Evolutionary conservation across 2,797 vertebrate genomes (phyloP).

Genomic region (Sebastes kiyomatsui): DNA sequence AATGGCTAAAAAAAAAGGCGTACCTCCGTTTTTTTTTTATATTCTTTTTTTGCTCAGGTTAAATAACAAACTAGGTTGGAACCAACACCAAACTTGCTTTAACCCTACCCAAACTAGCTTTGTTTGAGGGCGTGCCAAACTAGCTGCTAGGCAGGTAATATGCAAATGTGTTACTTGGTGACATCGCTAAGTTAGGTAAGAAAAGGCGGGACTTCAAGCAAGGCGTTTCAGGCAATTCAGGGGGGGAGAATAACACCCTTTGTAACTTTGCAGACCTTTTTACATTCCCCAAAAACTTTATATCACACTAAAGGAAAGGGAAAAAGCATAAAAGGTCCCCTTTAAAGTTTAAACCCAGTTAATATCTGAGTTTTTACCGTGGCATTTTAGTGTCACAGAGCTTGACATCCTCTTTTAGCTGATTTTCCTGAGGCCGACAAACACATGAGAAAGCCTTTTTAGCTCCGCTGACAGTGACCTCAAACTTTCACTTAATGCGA

Average conservation of each 20-base stretch:
- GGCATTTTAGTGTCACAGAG: not conserved
- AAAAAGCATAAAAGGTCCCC: no score
- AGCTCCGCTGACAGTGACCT: not conserved
- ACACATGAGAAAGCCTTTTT: not conserved
- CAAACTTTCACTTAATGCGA: not conserved
- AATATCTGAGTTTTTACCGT: not conserved
- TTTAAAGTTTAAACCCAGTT: not conserved
- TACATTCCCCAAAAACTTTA: no score
- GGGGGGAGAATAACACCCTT: no score
- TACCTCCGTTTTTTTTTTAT: not conserved
- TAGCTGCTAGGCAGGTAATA: no score
- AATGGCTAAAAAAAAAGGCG: not conserved
- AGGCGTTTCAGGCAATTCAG: no score
- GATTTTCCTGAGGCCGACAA: not conserved
- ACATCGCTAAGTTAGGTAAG: accelerated
- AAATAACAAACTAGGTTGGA: not conserved
- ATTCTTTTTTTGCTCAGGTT: not conserved
- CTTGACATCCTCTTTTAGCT: not conserved
- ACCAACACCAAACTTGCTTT: not conserved
- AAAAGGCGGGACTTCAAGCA: no score
- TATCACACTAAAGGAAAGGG: no score
- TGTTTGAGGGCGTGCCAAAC: no score
- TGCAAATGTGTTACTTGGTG: no score
- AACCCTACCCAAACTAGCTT: not conserved
- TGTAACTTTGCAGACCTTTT: no score